phyloP scores from a whole-genome alignment of 2,797 vertebrate species.

The Malacoctenus gilli region DNA sequence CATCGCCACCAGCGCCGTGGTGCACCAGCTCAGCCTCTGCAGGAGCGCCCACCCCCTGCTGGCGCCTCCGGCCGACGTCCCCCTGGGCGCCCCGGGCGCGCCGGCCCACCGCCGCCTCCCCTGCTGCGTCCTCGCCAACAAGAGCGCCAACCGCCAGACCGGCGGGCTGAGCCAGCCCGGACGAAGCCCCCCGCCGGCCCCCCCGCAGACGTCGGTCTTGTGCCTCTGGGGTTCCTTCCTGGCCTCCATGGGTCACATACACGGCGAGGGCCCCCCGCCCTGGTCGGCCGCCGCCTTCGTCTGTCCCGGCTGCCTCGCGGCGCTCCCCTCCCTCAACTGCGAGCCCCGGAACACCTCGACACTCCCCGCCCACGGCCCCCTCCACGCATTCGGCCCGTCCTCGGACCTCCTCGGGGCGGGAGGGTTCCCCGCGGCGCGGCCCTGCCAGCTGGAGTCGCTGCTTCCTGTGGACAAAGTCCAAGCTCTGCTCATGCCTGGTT shows the following conservation, averaged over 20 bases:
- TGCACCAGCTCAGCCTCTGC: constrained; percentile 84
- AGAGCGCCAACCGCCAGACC: constrained; percentile 53
- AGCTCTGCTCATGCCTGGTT: constrained; percentile 88
- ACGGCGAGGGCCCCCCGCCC: constrained; percentile 30
- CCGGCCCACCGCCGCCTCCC: constrained; percentile 25
- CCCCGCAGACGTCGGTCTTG: constrained; percentile 71
- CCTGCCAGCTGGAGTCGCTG: constrained; percentile 80
- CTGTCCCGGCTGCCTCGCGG: constrained; percentile 74
- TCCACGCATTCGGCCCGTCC: constrained; percentile 31
- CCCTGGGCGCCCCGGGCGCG: constrained; percentile 51
- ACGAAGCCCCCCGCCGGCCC: neutral
- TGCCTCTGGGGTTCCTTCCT: constrained; percentile 86
- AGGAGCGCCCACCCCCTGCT: constrained; percentile 46
- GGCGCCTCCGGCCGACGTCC: constrained; percentile 9
- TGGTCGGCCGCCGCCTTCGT: constrained; percentile 58
- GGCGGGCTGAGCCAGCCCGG: constrained; percentile 3
- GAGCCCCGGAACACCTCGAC: constrained; percentile 71
- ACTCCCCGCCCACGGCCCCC: neutral
- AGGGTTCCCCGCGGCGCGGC: constrained; percentile 67
- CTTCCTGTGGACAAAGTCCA: constrained; percentile 85
- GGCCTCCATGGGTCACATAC: constrained; percentile 74
- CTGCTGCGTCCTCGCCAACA: constrained; percentile 75
- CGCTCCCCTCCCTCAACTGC: constrained; percentile 72
- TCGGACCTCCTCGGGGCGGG: constrained; percentile 29
- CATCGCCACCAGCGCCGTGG: constrained; percentile 83